Evolutionary conservation across 2,113 vertebrate genomes (phyloP).

Genomic region (Lepus timidus): DNA sequence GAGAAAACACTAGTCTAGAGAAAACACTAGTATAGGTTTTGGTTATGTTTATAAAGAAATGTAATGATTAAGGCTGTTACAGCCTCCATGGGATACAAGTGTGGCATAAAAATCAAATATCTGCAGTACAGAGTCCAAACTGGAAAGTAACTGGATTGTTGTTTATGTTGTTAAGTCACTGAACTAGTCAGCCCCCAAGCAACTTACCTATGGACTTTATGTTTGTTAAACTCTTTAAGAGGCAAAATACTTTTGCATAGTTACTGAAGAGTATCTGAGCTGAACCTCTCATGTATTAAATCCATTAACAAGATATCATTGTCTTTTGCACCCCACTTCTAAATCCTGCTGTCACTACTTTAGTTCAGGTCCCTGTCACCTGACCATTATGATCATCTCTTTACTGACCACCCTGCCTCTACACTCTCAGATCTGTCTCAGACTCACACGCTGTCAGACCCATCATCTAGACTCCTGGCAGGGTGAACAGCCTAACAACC

Average conservation of each 20-base stretch:
- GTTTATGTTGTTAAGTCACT: not conserved
- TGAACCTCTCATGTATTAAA: not conserved
- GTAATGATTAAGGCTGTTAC: not conserved
- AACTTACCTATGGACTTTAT: not conserved
- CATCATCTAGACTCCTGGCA: too few relatives aligned
- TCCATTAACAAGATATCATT: not conserved
- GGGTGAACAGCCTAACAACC: not conserved
- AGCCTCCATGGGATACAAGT: fast-evolving
- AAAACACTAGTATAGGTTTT: not conserved
- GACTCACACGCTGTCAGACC: not conserved
- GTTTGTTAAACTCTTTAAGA: not conserved
- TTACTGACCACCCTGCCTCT: not conserved
- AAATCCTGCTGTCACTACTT: not conserved
- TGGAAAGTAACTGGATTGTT: not conserved
- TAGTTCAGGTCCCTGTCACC: not conserved
- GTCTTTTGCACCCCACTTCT: not conserved
- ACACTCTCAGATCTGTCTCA: not conserved
- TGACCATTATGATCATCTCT: not conserved
- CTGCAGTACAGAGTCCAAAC: not conserved
- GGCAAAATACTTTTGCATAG: not conserved
- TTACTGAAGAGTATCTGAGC: not conserved
- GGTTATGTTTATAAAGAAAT: not conserved
- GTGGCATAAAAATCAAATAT: not conserved
- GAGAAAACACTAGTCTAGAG: not conserved
- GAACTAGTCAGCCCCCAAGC: not conserved